Conservation (phyloP, 2,888 invertebrate species). For the Catonia carolina region DNA sequence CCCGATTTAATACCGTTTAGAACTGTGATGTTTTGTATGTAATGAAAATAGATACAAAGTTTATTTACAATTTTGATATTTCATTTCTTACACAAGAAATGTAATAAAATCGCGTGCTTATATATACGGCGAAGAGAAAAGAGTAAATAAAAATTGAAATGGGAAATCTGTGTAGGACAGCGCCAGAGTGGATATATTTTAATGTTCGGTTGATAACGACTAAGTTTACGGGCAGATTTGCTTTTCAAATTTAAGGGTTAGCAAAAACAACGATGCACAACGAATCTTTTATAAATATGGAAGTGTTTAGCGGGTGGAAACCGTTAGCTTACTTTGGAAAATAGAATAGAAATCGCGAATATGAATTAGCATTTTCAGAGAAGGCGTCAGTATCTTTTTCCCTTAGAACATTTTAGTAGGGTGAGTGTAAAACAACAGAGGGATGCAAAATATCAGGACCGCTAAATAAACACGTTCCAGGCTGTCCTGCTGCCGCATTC, state of each 20-base stretch:
- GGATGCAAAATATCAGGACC: constrained; percentile 4
- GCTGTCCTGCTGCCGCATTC: constrained; percentile 1
- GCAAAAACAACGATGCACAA: not conserved
- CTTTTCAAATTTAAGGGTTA: constrained; percentile 9
- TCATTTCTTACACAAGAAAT: no score
- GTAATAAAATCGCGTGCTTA: no score
- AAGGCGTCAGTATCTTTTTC: constrained; percentile 10
- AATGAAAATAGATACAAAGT: no score
- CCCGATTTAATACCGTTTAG: no score
- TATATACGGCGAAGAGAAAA: no score
- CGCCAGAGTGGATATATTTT: no score
- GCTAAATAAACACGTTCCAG: constrained; percentile 11
- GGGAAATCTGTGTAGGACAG: no score
- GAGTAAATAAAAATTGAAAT: no score
- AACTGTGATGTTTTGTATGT: no score
- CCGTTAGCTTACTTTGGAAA: no score
- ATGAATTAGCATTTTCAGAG: constrained; percentile 5
- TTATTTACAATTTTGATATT: no score
- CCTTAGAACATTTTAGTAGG: not conserved
- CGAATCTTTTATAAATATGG: not conserved
- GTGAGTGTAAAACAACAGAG: constrained; percentile 1
- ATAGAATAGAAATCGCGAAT: not conserved
- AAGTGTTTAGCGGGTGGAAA: no score
- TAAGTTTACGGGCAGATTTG: constrained; percentile 4
- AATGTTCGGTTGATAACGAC: not conserved